Conservation (phyloP, 1,140 invertebrate genomes). For the Manduca sexta region DNA sequence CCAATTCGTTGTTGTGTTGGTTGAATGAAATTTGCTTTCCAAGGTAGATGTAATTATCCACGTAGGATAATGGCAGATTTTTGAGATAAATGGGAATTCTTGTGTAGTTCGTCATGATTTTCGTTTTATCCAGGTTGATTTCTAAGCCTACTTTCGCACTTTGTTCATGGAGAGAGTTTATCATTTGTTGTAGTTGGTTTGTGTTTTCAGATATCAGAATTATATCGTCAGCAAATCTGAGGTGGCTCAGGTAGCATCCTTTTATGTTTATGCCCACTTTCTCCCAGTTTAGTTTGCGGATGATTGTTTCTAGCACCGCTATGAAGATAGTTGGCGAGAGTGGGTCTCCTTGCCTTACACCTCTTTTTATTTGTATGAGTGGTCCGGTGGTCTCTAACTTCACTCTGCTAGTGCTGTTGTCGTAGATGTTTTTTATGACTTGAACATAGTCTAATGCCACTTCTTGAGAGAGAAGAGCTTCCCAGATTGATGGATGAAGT, state of each 20-base stretch:
- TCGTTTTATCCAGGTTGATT: slow-evolving; percentile 13
- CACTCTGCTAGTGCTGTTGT: slow-evolving; percentile 2
- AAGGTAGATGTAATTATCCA: slow-evolving; percentile 7
- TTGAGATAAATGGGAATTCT: slow-evolving; percentile 2
- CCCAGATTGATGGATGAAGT: background rate
- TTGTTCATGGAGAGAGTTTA: slow-evolving; percentile 16
- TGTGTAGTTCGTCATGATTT: no score
- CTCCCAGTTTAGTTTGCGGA: slow-evolving; percentile 21
- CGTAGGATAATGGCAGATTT: slow-evolving; percentile 16
- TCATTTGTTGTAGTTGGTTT: slow-evolving; percentile 18
- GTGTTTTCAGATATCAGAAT: slow-evolving; percentile 25
- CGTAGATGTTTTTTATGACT: slow-evolving; percentile 1
- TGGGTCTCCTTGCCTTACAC: slow-evolving; percentile 17
- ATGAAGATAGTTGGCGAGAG: slow-evolving; percentile 21
- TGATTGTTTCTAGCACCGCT: slow-evolving; percentile 20
- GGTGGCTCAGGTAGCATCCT: slow-evolving; percentile 22
- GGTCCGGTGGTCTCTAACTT: slow-evolving; percentile 1
- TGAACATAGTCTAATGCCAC: background rate
- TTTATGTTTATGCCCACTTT: slow-evolving; percentile 23
- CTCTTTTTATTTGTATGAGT: no score
- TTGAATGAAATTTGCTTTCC: slow-evolving; percentile 6
- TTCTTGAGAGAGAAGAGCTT: slow-evolving; percentile 2
- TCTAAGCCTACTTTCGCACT: slow-evolving; percentile 15
- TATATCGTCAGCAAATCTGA: slow-evolving; percentile 31
- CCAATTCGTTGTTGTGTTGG: slow-evolving; percentile 15